Conservation (phyloP, 2,888 invertebrate species). For the Apocheima hispidaria region DNA sequence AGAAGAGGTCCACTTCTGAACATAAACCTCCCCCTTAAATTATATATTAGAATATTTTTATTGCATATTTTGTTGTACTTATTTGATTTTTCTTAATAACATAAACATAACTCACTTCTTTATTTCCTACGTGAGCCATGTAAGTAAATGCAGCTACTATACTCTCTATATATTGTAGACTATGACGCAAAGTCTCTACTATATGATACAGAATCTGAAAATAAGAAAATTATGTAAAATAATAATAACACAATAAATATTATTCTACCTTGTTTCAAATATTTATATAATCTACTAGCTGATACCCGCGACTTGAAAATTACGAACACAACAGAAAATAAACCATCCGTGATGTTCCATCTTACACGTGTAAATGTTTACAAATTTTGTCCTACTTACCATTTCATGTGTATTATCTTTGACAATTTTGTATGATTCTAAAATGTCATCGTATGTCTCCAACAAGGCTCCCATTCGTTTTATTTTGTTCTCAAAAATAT, state of each 20-base stretch:
- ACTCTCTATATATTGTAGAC: background rate
- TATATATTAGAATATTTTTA: no score
- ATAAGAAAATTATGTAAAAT: background rate
- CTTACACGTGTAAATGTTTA: background rate
- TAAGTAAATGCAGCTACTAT: background rate
- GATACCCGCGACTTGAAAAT: no score
- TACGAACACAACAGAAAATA: no score
- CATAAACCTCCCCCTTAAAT: no score
- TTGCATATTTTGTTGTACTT: no score
- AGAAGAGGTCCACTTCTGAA: no score
- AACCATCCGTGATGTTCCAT: no score
- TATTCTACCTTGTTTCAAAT: no score
- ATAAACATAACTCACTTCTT: slow-evolving; percentile 3
- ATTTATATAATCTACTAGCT: no score
- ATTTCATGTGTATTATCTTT: slow-evolving; percentile 7
- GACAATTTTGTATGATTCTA: slow-evolving; percentile 7
- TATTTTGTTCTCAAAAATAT: background rate
- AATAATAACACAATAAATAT: background rate
- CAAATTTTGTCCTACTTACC: background rate
- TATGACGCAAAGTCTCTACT: background rate
- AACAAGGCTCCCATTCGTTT: background rate
- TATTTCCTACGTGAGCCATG: background rate
- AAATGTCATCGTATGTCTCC: slow-evolving; percentile 4
- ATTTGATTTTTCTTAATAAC: no score
- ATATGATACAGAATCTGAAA: slow-evolving; percentile 10